phyloP scores from a whole-genome alignment of 2,113 vertebrate species.

The Varanus komodoensis region DNA sequence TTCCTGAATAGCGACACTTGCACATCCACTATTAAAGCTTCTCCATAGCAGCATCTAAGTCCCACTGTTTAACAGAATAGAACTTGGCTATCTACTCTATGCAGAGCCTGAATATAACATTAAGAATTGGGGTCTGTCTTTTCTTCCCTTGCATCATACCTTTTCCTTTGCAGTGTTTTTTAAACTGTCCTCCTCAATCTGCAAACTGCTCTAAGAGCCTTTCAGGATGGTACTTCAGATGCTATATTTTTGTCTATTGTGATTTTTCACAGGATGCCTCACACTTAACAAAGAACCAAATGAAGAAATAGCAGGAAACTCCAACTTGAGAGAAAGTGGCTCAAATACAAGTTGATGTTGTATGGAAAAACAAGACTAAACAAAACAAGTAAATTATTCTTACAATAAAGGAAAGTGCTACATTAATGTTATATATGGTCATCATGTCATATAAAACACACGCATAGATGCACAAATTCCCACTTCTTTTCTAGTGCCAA shows the following conservation, averaged over 20 bases:
- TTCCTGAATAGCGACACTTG: neutral
- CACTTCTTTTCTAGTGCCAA: conserved; percentile 56
- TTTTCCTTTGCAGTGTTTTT: too few species aligned
- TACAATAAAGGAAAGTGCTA: conserved; percentile 33
- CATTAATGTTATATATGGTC: conserved; percentile 24
- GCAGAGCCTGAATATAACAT: neutral
- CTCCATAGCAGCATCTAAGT: neutral
- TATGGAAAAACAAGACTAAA: conserved; percentile 37
- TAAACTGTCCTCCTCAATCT: too few species aligned
- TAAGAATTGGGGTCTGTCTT: too few species aligned
- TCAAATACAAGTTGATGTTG: conserved; percentile 41
- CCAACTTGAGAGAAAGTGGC: conserved; percentile 16
- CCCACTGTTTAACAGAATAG: neutral
- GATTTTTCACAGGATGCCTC: conserved; percentile 35
- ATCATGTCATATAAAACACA: conserved; percentile 23
- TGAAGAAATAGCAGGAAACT: conserved; percentile 36
- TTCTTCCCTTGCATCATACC: too few species aligned
- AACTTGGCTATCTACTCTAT: neutral
- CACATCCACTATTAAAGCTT: neutral
- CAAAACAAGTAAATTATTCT: conserved; percentile 44
- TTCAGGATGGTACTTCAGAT: conserved; percentile 24
- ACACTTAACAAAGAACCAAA: conserved; percentile 18
- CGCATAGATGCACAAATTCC: conserved; percentile 56
- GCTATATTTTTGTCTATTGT: neutral
- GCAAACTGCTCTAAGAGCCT: neutral